phyloP scores from a whole-genome alignment of 2,113 vertebrate genomes.

The Aplodontia rufa region DNA sequence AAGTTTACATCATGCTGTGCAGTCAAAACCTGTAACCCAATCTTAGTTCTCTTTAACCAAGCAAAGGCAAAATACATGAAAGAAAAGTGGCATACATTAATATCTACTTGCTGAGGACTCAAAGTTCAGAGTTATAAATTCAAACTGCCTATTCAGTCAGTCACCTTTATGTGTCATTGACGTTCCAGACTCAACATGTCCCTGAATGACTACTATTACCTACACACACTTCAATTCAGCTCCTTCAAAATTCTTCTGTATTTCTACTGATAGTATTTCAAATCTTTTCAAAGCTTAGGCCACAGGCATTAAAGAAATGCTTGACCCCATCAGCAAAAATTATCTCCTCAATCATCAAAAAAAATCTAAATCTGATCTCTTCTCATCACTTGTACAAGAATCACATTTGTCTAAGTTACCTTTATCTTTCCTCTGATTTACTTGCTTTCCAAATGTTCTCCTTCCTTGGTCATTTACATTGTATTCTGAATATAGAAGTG shows the following conservation, averaged over 20 bases:
- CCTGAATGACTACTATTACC: neutral
- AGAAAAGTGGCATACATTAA: neutral
- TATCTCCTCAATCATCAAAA: neutral
- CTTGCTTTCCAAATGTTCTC: neutral
- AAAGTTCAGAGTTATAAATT: neutral
- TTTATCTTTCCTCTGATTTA: neutral
- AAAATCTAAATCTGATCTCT: neutral
- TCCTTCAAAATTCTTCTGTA: neutral
- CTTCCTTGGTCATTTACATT: neutral
- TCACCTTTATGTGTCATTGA: neutral
- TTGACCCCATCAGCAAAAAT: neutral
- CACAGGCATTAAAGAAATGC: neutral
- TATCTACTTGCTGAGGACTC: neutral
- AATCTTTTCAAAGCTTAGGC: neutral
- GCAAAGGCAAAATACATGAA: neutral
- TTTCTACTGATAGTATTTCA: neutral
- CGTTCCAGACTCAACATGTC: neutral
- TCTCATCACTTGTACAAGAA: neutral
- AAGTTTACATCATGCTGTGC: neutral
- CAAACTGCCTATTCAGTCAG: neutral
- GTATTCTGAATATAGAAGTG: neutral
- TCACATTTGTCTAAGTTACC: neutral
- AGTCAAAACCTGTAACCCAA: neutral
- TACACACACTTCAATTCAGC: neutral
- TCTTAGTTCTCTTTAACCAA: neutral